Evolutionary conservation across 2,888 invertebrate genomes (phyloP), one percentile per base, ranked within the genome.

Genomic region (Heliconius hortense): DNA sequence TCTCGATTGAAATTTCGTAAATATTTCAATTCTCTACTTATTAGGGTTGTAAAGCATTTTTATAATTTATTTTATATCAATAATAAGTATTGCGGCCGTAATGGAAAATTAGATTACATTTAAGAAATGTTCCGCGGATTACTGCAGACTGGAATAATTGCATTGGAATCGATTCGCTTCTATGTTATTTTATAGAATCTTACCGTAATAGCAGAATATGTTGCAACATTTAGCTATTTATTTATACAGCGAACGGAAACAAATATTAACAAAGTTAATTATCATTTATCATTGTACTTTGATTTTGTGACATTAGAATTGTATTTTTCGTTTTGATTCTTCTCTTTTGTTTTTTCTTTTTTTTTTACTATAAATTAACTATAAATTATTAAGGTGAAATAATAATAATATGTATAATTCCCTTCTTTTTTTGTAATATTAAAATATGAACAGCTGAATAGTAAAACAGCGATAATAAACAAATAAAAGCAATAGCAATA

Each of bases 101-200:
- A 73, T 72, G 53, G 60, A 59, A 70, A 73, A 76, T 71, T 39
- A 48, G 69, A 64, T 73, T 66, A 67, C 60, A 24, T 69, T 76
- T 73, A 59, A 69, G 64, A 76, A 76, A 76, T 73, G 60, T 28
- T 56, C 56, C 31, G 35, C 66, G 18, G 43, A 59, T 70, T 71
- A 76, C 48, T 13, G 26, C 24, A 26, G 48, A 62, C 53, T 64
- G 39, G 31, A 75, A 64, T 53, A 63, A 70, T 74, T 74, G 35
- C 39, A 26, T 64, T 43, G 63, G 18, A 73, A 73, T 71, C 64
- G 74, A 64, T 70, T 71, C 53, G 60, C 18, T 71, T 59, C 70
- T 67, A 73, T 71, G 39, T 43, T 31, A 71, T 75, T 74, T 74
- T 48, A 70, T 70, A 56, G 31, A 64, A 67, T 35, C 24, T 74